Conservation (phyloP, 2,797 vertebrate species). For the Rhincodon typus region DNA sequence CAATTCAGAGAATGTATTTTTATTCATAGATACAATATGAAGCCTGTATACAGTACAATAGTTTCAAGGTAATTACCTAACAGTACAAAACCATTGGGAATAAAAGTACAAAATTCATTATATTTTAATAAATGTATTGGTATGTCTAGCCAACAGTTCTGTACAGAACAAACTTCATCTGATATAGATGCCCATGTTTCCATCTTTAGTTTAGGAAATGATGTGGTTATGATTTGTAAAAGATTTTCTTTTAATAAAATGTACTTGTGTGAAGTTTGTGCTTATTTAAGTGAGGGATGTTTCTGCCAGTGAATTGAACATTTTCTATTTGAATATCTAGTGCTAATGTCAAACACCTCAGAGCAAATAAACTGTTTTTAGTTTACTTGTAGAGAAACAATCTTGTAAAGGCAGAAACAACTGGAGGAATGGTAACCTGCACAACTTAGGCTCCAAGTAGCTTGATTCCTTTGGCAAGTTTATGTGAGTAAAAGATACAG, state of each 20-base stretch:
- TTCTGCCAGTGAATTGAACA: neutral
- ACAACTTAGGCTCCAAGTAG: neutral
- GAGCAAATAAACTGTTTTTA: neutral
- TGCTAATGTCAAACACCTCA: neutral
- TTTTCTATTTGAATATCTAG: neutral
- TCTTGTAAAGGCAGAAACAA: neutral
- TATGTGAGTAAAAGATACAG: neutral
- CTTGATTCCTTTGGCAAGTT: neutral
- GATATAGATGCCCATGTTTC: neutral
- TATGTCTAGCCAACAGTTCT: neutral
- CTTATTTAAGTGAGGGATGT: neutral
- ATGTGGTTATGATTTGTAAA: neutral
- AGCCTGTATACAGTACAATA: too few relatives aligned
- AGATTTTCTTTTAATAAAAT: neutral
- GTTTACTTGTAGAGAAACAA: slow-evolving; percentile 4
- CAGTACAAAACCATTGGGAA: neutral
- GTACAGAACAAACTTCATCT: neutral
- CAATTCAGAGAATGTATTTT: too few relatives aligned
- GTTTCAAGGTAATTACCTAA: too few relatives aligned
- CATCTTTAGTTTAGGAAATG: neutral
- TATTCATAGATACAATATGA: too few relatives aligned
- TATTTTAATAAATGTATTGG: neutral
- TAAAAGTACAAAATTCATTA: neutral
- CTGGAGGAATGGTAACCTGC: neutral
- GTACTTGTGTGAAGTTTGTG: neutral